A percentile compares a stretch with the other conserved stretches of the same genome.
Conservation (phyloP, 2,888 invertebrate species). For the Agrilus cyanescens region DNA sequence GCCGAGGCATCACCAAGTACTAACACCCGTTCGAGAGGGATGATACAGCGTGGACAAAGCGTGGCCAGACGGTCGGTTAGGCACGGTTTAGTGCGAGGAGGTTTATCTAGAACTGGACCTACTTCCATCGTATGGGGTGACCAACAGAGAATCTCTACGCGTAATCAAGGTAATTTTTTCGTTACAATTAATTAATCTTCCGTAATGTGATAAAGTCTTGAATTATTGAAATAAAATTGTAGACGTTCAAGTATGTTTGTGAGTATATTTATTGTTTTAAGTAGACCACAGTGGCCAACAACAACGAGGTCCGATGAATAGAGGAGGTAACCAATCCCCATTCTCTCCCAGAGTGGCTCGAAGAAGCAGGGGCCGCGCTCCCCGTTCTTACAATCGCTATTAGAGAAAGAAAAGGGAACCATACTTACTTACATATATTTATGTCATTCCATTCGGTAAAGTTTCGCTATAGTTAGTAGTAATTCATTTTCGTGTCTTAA, state of each 20-base stretch:
- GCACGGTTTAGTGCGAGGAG: slow-evolving; percentile 25
- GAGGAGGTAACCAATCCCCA: slow-evolving; percentile 18
- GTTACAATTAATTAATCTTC: too few relatives aligned
- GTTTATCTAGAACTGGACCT: slow-evolving; percentile 36
- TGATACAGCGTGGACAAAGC: slow-evolving; percentile 16
- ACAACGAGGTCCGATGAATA: background rate
- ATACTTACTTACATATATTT: background rate
- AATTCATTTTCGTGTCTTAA: too few relatives aligned
- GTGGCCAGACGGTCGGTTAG: slow-evolving; percentile 20
- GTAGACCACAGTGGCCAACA: too few relatives aligned
- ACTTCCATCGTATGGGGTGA: slow-evolving; percentile 53
- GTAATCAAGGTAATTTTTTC: background rate
- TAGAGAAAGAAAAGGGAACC: slow-evolving; percentile 4
- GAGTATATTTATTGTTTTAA: background rate
- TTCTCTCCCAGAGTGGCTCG: slow-evolving; percentile 25
- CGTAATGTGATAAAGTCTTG: too few relatives aligned
- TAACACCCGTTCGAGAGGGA: slow-evolving; percentile 38
- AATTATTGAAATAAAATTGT: too few relatives aligned
- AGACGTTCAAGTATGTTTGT: too few relatives aligned
- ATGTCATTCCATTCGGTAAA: too few relatives aligned
- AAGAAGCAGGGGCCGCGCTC: slow-evolving; percentile 25
- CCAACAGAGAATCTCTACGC: background rate
- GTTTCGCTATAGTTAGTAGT: too few relatives aligned
- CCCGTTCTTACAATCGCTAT: slow-evolving; percentile 24
- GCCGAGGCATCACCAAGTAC: slow-evolving; percentile 63